A percentile compares a stretch with the other conserved stretches of the same genome.
These are phyloP conservation scores for Serrognathus titanus DNA, from an alignment of 2,888 invertebrate genomes.

Conservation along the genomic window DNA sequence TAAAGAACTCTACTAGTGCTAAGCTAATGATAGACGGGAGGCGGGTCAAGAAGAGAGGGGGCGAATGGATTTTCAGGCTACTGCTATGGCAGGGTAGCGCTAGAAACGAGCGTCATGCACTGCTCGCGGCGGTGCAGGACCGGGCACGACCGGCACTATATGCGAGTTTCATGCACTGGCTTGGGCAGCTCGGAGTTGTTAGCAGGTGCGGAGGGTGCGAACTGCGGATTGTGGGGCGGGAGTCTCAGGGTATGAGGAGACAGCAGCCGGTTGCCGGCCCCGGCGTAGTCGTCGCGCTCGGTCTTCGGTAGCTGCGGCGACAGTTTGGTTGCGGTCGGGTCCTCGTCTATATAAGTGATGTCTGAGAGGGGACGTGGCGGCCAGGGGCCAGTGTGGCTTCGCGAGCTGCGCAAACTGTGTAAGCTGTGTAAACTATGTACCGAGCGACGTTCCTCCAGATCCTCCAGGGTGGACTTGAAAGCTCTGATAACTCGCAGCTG, in stretches of 20 bases:
- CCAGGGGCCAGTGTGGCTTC: slow-evolving; percentile 68
- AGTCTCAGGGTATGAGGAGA: slow-evolving; percentile 51
- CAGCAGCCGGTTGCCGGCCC: slow-evolving; percentile 43
- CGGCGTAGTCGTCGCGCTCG: slow-evolving; percentile 43
- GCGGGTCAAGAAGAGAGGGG: slow-evolving; percentile 28
- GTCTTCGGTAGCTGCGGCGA: slow-evolving; percentile 44
- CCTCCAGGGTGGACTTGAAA: slow-evolving; percentile 99
- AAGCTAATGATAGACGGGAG: slow-evolving; percentile 28
- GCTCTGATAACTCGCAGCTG: slow-evolving; percentile 99
- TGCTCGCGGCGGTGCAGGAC: slow-evolving; percentile 37
- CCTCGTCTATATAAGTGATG: slow-evolving; percentile 67
- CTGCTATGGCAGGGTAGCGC: slow-evolving; percentile 29
- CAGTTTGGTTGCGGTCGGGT: slow-evolving; percentile 44
- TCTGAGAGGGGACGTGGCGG: slow-evolving; percentile 68
- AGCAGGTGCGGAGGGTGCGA: slow-evolving; percentile 56
- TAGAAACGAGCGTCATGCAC: slow-evolving; percentile 36
- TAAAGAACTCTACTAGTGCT: slow-evolving; percentile 30
- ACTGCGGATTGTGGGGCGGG: slow-evolving; percentile 54
- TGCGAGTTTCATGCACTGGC: slow-evolving; percentile 70
- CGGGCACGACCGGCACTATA: slow-evolving; percentile 53
- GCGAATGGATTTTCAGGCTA: slow-evolving; percentile 4
- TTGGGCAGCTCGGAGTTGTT: slow-evolving; percentile 59
- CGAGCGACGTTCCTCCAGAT: slow-evolving; percentile 98
- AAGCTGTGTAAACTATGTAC: slow-evolving; percentile 95
- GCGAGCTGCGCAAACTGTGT: slow-evolving; percentile 78